A percentile compares a stretch with the other conserved stretches of the same genome.
Evolutionary conservation across 1,140 invertebrate species (phyloP).

Genomic region (Neotoxoptera formosana): DNA sequence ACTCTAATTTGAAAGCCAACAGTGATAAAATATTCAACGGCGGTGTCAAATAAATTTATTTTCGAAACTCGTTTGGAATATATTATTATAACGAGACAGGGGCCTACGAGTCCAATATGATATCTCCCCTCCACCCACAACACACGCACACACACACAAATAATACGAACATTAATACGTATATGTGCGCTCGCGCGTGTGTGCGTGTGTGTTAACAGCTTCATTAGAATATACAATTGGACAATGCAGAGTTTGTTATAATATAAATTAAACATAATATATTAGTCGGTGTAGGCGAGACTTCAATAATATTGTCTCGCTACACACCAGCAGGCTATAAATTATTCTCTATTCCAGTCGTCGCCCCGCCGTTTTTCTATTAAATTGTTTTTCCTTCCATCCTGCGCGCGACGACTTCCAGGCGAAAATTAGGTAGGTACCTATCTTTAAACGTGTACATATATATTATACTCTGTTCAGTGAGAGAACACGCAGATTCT

Average conservation of each 20-base stretch:
- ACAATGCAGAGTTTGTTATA: slow-evolving; percentile 47
- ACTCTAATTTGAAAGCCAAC: slow-evolving; percentile 55
- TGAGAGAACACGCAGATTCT: too few species aligned
- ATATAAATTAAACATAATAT: slow-evolving; percentile 46
- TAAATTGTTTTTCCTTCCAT: not conserved
- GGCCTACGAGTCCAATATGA: slow-evolving; percentile 34
- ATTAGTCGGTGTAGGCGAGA: slow-evolving; percentile 39
- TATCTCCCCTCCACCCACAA: not conserved
- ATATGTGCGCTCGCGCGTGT: not conserved
- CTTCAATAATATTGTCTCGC: slow-evolving; percentile 29
- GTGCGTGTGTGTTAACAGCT: slow-evolving; percentile 45
- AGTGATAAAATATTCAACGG: slow-evolving; percentile 54
- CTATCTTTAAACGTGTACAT: not conserved
- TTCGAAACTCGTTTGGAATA: slow-evolving; percentile 55
- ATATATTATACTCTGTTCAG: too few species aligned
- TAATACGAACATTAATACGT: not conserved
- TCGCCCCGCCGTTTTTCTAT: slow-evolving; percentile 23
- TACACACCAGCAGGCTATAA: not conserved
- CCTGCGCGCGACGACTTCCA: not conserved
- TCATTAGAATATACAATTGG: slow-evolving; percentile 57
- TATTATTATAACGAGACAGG: slow-evolving; percentile 6
- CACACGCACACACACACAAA: not conserved
- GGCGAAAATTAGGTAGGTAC: not conserved
- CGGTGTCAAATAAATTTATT: slow-evolving; percentile 56
- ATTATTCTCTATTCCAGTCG: not conserved